Evolutionary conservation across 2,888 invertebrate species (phyloP).

Genomic region (Lagria hirta): DNA sequence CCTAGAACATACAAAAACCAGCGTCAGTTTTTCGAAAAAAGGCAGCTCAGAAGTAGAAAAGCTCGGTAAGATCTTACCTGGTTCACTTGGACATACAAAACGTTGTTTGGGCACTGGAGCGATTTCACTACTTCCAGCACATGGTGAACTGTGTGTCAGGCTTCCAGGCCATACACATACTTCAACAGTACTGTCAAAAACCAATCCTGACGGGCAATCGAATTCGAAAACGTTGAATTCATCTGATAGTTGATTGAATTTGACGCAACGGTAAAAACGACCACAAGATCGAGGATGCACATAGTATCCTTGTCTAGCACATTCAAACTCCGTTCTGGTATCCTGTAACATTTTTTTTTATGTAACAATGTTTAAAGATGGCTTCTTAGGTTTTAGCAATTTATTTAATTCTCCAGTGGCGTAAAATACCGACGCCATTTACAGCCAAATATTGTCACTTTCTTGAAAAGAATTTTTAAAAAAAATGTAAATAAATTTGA

Average conservation of each 20-base stretch:
- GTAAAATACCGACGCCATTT: no score
- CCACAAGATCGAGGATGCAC: slow-evolving; percentile 76
- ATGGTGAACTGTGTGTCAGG: slow-evolving; percentile 68
- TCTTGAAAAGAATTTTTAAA: no score
- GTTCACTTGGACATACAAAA: slow-evolving; percentile 68
- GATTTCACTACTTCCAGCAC: slow-evolving; percentile 77
- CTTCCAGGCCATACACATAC: slow-evolving; percentile 83
- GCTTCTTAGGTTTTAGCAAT: no score
- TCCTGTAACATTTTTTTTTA: slow-evolving; percentile 60
- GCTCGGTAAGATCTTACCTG: slow-evolving; percentile 54
- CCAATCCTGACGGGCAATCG: slow-evolving; percentile 75
- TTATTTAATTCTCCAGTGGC: no score
- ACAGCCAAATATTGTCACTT: no score
- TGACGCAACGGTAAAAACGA: slow-evolving; percentile 78
- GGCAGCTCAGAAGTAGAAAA: no score
- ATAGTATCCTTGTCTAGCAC: slow-evolving; percentile 76
- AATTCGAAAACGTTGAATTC: slow-evolving; percentile 80
- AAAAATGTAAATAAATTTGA: no score
- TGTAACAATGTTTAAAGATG: no score
- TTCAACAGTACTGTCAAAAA: slow-evolving; percentile 74
- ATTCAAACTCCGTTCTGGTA: slow-evolving; percentile 72
- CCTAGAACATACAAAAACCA: slow-evolving; percentile 53
- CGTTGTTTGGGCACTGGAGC: slow-evolving; percentile 69
- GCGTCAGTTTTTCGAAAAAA: neutral
- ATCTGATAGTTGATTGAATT: slow-evolving; percentile 72